Evolutionary conservation across 2,888 invertebrate genomes (phyloP).

Genomic region (Cistogaster globosa): DNA sequence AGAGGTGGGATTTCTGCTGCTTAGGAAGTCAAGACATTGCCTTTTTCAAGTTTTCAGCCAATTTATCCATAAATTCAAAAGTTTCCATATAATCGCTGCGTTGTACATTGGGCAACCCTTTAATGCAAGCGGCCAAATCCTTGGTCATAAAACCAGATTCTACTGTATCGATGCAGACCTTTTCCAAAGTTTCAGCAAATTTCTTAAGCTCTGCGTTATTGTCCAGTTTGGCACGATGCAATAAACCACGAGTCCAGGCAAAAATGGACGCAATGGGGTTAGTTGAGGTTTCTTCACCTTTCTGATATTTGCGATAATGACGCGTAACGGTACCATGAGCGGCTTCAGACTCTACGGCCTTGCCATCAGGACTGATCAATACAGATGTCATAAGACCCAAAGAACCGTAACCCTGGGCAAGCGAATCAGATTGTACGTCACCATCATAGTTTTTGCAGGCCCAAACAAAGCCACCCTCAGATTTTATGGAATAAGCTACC

Average conservation of each 20-base stretch:
- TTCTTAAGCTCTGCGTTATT: constrained; percentile 89
- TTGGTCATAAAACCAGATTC: constrained; percentile 98
- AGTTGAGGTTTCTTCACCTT: constrained; percentile 99
- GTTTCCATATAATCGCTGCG: constrained; percentile 96
- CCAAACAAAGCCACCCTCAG: constrained; percentile 99
- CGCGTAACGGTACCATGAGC: constrained; percentile 98
- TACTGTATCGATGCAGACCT: constrained; percentile 96
- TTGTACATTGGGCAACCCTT: constrained; percentile 90
- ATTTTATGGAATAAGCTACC: constrained; percentile 99
- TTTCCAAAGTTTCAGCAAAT: constrained; percentile 94
- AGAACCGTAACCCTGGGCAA: constrained; percentile 98
- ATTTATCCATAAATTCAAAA: constrained; percentile 97
- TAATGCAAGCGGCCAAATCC: constrained; percentile 98
- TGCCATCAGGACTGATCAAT: constrained; percentile 97
- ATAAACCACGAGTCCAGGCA: constrained; percentile 97
- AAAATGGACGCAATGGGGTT: constrained; percentile 99
- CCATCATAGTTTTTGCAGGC: constrained; percentile 99
- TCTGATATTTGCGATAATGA: constrained; percentile 93
- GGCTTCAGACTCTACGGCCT: constrained; percentile 98
- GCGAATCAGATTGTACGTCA: constrained; percentile 98
- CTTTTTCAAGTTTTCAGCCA: constrained; percentile 92
- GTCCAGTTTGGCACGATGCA: constrained; percentile 97
- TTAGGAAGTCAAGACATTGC: constrained; percentile 77
- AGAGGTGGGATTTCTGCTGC: constrained; percentile 60
- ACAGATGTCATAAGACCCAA: constrained; percentile 99